Percentiles rank a stretch among this genome's conserved stretches.
Conservation (phyloP, 2,797 vertebrate genomes). For the Coregonus suidteri region DNA sequence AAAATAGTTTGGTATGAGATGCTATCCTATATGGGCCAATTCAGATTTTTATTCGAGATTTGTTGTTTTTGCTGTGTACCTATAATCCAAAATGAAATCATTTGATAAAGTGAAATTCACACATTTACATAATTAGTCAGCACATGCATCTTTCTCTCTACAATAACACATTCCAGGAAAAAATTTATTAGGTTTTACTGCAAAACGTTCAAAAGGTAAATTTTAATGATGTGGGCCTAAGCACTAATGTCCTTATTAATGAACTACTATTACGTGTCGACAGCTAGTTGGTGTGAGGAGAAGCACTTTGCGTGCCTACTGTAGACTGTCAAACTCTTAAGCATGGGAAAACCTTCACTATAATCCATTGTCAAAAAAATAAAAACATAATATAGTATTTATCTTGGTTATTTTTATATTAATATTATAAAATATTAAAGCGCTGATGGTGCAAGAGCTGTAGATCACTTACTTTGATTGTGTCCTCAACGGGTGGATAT, state of each 20-base stretch:
- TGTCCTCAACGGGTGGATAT: too few relatives aligned
- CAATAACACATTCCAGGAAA: conserved; percentile 26
- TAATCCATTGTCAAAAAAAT: too few relatives aligned
- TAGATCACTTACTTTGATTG: too few relatives aligned
- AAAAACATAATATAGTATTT: too few relatives aligned
- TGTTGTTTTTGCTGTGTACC: not conserved
- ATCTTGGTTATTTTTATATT: too few relatives aligned
- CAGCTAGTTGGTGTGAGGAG: not conserved
- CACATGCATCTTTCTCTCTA: not conserved
- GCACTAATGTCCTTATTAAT: conserved; percentile 42
- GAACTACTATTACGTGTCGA: conserved; percentile 30
- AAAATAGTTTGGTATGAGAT: not conserved
- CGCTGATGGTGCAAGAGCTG: too few relatives aligned
- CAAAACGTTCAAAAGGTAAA: conserved; percentile 44
- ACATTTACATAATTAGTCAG: conserved; percentile 11
- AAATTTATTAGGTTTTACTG: conserved; percentile 39
- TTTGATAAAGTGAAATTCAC: not conserved
- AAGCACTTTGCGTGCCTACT: not conserved
- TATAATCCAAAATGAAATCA: conserved; percentile 3
- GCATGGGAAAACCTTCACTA: too few relatives aligned
- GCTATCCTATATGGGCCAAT: not conserved
- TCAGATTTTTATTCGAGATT: not conserved
- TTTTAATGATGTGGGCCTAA: conserved; percentile 37
- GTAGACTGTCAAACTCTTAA: not conserved
- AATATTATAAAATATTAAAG: too few relatives aligned